Percentiles rank a stretch among this genome's conserved stretches.
These are phyloP conservation scores for Platerodrilus igneus DNA, from an alignment of 2,888 invertebrate species.

Conservation along the genomic window DNA sequence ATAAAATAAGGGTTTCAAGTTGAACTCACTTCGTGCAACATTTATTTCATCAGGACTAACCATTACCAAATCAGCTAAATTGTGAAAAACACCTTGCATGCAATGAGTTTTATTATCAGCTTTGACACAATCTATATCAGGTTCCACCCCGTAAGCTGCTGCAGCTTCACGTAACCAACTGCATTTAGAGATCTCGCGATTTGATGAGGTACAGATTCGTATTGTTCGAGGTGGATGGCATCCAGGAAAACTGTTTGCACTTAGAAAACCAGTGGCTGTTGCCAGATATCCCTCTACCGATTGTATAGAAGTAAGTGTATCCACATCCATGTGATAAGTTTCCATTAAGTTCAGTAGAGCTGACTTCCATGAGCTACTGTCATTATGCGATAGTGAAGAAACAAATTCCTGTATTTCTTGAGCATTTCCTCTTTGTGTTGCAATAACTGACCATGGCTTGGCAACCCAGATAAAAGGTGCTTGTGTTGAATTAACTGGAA, in stretches of 20 bases:
- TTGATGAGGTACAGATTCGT: conserved; percentile 63
- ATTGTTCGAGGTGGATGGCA: conserved; percentile 63
- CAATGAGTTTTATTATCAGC: conserved; percentile 60
- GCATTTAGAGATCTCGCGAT: conserved; percentile 71
- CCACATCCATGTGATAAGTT: conserved; percentile 53
- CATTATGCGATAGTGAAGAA: conserved; percentile 45
- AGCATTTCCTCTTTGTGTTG: conserved; percentile 55
- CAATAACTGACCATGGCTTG: conserved; percentile 73
- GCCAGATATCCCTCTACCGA: conserved; percentile 65
- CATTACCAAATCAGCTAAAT: conserved; percentile 67
- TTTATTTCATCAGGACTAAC: conserved; percentile 69
- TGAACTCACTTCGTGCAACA: conserved; percentile 58
- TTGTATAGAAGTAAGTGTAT: conserved; percentile 55
- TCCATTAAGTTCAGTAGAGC: conserved; percentile 60
- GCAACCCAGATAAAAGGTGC: conserved; percentile 74
- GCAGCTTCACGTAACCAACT: conserved; percentile 71
- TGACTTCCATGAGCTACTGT: conserved; percentile 51
- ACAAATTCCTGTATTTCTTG: conserved; percentile 52
- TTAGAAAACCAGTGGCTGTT: conserved; percentile 57
- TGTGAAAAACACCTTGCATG: conserved; percentile 58
- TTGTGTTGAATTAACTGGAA: conserved; percentile 52
- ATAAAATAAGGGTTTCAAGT: conserved; percentile 57
- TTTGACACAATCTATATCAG: conserved; percentile 72
- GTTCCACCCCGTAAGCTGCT: conserved; percentile 69
- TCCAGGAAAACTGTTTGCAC: conserved; percentile 56